Evolutionary conservation across 2,113 vertebrate genomes (phyloP).

Genomic region (Taurulus bubalis): DNA sequence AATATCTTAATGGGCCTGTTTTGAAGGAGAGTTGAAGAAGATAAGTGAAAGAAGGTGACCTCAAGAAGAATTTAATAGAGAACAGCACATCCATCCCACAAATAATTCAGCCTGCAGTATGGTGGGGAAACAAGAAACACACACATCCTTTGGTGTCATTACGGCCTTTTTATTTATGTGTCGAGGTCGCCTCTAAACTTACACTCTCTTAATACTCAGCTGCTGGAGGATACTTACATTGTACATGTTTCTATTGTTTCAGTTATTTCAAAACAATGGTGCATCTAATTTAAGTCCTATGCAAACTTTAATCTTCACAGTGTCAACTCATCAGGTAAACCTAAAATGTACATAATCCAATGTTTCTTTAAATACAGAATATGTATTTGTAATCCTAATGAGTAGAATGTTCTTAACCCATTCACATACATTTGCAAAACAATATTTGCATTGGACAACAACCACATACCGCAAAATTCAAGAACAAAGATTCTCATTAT

Average conservation of each 20-base stretch:
- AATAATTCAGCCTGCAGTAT: not conserved
- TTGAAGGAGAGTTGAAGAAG: conserved; percentile 22
- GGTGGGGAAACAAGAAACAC: conserved; percentile 25
- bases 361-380: not conserved
- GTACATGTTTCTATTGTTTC: not conserved
- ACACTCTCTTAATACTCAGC: not conserved
- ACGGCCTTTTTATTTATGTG: not conserved
- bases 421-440: not conserved
- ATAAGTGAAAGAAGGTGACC: conserved; percentile 34
- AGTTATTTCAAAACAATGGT: not conserved
- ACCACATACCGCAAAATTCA: not conserved
- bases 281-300: not conserved
- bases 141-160: not conserved
- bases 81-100: not conserved
- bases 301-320: not conserved
- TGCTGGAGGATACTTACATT: not conserved
- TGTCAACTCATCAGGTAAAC: not conserved
- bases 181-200: not conserved
- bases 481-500: not conserved
- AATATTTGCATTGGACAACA: not conserved
- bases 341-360: not conserved
- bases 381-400: not conserved
- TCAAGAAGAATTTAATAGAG: conserved; percentile 19
- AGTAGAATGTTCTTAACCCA: not conserved
- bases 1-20: conserved; percentile 13